Conservation (phyloP, 2,797 vertebrate genomes). For the Amblyraja radiata region DNA sequence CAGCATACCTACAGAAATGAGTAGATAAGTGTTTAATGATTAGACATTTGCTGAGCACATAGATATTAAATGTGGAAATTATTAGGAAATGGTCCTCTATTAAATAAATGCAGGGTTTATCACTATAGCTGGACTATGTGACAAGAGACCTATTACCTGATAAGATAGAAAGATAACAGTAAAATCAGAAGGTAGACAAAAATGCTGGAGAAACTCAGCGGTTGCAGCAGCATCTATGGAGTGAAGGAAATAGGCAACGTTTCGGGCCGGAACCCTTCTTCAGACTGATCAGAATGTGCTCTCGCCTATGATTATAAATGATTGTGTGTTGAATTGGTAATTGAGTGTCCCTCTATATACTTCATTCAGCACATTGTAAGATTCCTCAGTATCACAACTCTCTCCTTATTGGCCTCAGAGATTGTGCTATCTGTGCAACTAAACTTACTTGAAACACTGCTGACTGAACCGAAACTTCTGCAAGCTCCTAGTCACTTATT, state of each 20-base stretch:
- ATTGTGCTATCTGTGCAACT: too few relatives aligned
- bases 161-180: not conserved
- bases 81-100: not conserved
- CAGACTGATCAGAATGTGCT: not conserved
- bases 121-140: not conserved
- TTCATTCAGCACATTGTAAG: not conserved
- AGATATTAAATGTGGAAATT: not conserved
- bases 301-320: not conserved
- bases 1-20: not conserved
- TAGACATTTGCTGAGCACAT: constrained; percentile 13
- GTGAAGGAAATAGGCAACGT: too few relatives aligned
- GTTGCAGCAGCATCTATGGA: too few relatives aligned
- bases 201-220: too few relatives aligned
- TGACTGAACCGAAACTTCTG: too few relatives aligned
- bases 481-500: too few relatives aligned
- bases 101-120: not conserved
- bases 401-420: too few relatives aligned
- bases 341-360: not conserved
- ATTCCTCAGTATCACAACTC: not conserved
- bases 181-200: not conserved
- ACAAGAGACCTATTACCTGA: not conserved
- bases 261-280: too few relatives aligned
- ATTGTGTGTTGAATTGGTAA: not conserved
- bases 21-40: not conserved
- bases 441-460: too few relatives aligned